These are phyloP conservation scores for Pogonomyrmex californicus DNA, from an alignment of 1,140 invertebrate genomes.

Conservation along the genomic window DNA sequence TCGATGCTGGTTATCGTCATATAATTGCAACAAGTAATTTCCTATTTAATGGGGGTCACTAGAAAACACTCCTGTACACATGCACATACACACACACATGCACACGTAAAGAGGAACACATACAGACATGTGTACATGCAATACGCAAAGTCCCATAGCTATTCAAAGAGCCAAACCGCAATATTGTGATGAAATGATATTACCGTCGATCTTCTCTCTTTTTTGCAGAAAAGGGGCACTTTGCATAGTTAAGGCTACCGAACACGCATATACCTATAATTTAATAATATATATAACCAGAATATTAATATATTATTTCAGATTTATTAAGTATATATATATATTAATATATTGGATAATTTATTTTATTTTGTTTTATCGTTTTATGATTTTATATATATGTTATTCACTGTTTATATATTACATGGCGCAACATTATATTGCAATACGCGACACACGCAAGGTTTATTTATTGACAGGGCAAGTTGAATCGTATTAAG, in stretches of 20 bases:
- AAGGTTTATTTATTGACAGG: conserved; percentile 73
- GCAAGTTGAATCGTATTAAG: conserved; percentile 60
- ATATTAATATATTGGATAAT: conserved; percentile 86
- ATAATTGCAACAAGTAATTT: neutral
- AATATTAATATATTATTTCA: conserved; percentile 86
- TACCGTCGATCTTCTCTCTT: conserved; percentile 80
- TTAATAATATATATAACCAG: conserved; percentile 76
- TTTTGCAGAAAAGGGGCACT: conserved; percentile 78
- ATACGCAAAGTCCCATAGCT: conserved; percentile 80
- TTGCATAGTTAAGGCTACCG: conserved; percentile 84
- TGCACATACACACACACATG: neutral
- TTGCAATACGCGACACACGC: conserved; percentile 55
- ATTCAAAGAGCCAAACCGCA: conserved; percentile 85
- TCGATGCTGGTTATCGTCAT: neutral
- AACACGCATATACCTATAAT: conserved; percentile 75
- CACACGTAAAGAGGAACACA: neutral
- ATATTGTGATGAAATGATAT: conserved; percentile 83
- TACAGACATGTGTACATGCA: neutral
- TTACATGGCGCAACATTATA: conserved; percentile 70
- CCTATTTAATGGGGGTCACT: conserved; percentile 8
- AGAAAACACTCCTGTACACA: neutral
- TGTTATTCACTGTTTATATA: conserved; percentile 85
- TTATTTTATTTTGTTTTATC: conserved; percentile 87
- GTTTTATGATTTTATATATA: conserved; percentile 87
- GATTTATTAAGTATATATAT: conserved; percentile 84